Conservation (phyloP, 2,113 vertebrate species). For the Hipposideros armiger region DNA sequence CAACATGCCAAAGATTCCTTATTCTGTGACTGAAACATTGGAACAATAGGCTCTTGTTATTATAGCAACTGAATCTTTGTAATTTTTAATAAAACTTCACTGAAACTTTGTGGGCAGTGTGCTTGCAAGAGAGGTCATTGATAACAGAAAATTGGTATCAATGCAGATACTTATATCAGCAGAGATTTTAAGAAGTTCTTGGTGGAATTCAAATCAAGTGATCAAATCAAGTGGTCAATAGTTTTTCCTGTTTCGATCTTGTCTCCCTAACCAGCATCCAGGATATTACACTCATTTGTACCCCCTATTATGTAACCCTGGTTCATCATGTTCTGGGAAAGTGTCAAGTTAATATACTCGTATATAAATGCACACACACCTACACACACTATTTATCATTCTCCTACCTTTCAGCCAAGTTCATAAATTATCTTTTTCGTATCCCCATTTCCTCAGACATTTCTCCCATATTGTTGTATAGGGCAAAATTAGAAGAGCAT, state of each 20-base stretch:
- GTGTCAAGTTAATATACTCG: background rate
- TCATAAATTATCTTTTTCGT: background rate
- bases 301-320: background rate
- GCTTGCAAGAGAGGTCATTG: background rate
- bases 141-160: background rate
- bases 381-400: background rate
- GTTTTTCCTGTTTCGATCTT: slow-evolving; percentile 40
- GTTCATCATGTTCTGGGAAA: background rate
- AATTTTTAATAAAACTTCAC: background rate
- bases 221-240: background rate
- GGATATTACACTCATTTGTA: background rate
- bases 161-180: background rate
- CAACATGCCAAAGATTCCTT: background rate
- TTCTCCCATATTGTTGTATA: background rate
- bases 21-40: background rate
- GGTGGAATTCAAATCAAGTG: background rate
- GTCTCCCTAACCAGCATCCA: background rate
- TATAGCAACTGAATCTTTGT: background rate
- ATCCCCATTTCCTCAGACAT: background rate
- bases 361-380: background rate
- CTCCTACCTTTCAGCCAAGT: background rate
- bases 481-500: background rate
- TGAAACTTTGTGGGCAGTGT: background rate
- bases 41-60: background rate
- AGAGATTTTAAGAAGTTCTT: background rate